phyloP scores from a whole-genome alignment of 2,113 vertebrate genomes.

The Microtus richardsoni region DNA sequence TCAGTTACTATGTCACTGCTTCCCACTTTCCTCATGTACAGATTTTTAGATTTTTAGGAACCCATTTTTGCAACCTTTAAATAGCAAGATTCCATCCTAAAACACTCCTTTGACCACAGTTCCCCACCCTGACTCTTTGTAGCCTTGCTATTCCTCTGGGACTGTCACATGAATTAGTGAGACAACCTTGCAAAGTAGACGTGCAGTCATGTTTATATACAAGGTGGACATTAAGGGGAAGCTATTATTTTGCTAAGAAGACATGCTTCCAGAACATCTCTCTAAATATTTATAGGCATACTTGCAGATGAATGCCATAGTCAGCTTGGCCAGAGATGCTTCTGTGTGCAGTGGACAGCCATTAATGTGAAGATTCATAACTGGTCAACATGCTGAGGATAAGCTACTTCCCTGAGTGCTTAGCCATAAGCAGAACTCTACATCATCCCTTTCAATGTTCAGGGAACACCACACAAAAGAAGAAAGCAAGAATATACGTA shows the following conservation, averaged over 20 bases:
- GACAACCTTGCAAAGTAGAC: background rate
- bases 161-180: conserved; percentile 1
- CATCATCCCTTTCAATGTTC: background rate
- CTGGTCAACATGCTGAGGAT: background rate
- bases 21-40: background rate
- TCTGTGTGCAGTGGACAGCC: background rate
- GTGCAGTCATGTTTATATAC: background rate
- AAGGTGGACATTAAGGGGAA: background rate
- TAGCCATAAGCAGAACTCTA: background rate
- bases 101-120: background rate
- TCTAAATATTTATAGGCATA: background rate
- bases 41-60: background rate
- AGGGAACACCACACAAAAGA: background rate
- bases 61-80: background rate
- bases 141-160: background rate
- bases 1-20: background rate
- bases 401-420: background rate
- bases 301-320: background rate
- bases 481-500: background rate
- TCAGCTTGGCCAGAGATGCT: background rate
- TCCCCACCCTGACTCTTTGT: background rate
- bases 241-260: background rate
- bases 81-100: background rate
- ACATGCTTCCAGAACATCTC: background rate
- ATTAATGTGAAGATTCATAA: background rate